Base-by-base conservation (phyloP, 2,888 invertebrate genomes). In the Galerucella calmariensis region DNA sequence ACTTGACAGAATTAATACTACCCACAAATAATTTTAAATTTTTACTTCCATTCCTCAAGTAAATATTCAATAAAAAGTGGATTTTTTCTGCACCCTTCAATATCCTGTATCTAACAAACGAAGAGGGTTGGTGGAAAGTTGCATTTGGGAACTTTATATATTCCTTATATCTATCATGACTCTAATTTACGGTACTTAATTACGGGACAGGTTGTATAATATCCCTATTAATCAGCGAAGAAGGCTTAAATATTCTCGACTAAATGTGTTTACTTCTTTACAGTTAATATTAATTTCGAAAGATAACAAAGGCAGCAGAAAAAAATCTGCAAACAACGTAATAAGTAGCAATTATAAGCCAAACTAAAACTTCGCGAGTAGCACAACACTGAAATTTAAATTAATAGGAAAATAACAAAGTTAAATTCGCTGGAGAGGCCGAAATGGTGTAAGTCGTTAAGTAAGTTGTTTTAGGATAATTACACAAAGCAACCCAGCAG, bases 391-490 rank as follows among this genome's bases (percentile, higher is more conserved):
- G 41, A 70, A 74, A 70, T 63, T 72, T 68, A 65, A 72, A 65
- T 68, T 68, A 75, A 75, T 65, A 67, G 68, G n/a, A 63, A 56
- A 71, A 71, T 67, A 72, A 58, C 46, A 71, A 75, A 69, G 48
- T 65, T 65, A 65, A 46, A 65, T 12, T 65, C 14, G 44, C 46
- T 14, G 46, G 46, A 65, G 65, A 53, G 44, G 70, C 35, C 69
- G 53, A 56, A 70, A 61, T 66, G 69, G 69, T 51, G 59, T 56
- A 53, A 70, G 74, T 74, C 65, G 62, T 75, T 72, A 72, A 75
- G 66, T 61, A 67, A 69, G 72, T 75, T 69, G 69, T 75, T 75
- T 69, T 59, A 51, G 56, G 56, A 61, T 72, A 75, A 72, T 75
- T 72, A 69, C 53, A 46, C 68, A 67, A 56, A 53, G 53, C 5